phyloP scores from a whole-genome alignment of 1,140 invertebrate genomes.

The Brachystomella parvula region DNA sequence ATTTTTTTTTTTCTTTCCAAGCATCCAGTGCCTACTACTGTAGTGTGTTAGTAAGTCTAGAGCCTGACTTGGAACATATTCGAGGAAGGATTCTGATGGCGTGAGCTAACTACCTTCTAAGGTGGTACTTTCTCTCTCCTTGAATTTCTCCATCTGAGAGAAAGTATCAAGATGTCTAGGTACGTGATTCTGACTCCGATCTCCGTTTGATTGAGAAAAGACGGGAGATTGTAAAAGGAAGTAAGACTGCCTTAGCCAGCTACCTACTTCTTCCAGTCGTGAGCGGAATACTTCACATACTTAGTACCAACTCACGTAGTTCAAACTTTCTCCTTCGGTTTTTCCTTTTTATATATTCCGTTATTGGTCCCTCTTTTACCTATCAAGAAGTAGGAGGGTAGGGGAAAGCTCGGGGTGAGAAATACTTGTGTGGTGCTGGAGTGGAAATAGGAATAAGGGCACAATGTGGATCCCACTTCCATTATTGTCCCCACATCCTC shows the following conservation, averaged over 20 bases:
- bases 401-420: not conserved
- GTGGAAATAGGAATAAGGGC: not conserved
- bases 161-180: not conserved
- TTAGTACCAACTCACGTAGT: conserved; percentile 22
- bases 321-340: conserved; percentile 22
- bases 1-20: not conserved
- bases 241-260: not conserved
- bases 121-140: not conserved
- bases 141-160: not conserved
- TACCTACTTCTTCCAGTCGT: conserved; percentile 29
- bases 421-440: not conserved
- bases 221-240: not conserved
- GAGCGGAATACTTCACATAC: conserved; percentile 33
- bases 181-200: conserved; percentile 29
- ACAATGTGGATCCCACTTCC: no score
- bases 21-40: no score
- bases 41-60: no score
- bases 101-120: conserved; percentile 5
- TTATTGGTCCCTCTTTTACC: conserved; percentile 13
- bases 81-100: not conserved
- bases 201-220: conserved; percentile 37
- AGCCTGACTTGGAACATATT: not conserved
- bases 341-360: conserved; percentile 7
- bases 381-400: not conserved
- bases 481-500: no score